Evolutionary conservation across 2,113 vertebrate genomes (phyloP).

Genomic region (Hypanus sabinus): DNA sequence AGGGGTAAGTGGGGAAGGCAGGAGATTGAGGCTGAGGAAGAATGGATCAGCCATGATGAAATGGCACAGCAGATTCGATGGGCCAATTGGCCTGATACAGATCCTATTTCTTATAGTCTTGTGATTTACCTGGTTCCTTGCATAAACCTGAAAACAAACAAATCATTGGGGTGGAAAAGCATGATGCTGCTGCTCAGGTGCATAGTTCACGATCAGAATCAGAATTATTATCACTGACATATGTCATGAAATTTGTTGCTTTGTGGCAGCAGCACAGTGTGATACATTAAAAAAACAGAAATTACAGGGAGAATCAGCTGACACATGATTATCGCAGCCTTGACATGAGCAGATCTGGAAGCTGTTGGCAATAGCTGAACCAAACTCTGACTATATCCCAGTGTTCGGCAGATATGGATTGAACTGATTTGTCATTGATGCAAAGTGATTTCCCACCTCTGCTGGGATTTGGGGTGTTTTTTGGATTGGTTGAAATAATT

Average conservation of each 20-base stretch:
- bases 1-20: too few relatives aligned
- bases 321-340: background rate
- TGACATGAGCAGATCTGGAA: background rate
- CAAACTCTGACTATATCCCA: background rate
- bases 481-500: conserved; percentile 13
- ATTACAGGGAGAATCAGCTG: background rate
- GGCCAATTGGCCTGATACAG: too few relatives aligned
- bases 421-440: background rate
- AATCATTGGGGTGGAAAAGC: too few relatives aligned
- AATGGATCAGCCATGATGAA: too few relatives aligned
- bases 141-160: too few relatives aligned
- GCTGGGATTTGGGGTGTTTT: background rate
- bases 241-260: conserved; percentile 47
- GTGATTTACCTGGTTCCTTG: too few relatives aligned
- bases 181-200: too few relatives aligned
- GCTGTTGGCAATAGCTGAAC: background rate
- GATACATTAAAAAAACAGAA: conserved; percentile 61
- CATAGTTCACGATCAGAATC: too few relatives aligned
- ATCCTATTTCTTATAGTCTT: too few relatives aligned
- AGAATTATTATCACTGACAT: too few relatives aligned
- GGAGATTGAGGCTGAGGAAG: too few relatives aligned
- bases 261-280: conserved; percentile 53
- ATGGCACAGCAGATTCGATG: too few relatives aligned
- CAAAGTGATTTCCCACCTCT: background rate
- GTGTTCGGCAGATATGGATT: background rate